Percentiles rank a stretch among this genome's conserved stretches.
These are phyloP conservation scores for Erebia ligea DNA, from an alignment of 2,888 invertebrate species.

Conservation along the genomic window DNA sequence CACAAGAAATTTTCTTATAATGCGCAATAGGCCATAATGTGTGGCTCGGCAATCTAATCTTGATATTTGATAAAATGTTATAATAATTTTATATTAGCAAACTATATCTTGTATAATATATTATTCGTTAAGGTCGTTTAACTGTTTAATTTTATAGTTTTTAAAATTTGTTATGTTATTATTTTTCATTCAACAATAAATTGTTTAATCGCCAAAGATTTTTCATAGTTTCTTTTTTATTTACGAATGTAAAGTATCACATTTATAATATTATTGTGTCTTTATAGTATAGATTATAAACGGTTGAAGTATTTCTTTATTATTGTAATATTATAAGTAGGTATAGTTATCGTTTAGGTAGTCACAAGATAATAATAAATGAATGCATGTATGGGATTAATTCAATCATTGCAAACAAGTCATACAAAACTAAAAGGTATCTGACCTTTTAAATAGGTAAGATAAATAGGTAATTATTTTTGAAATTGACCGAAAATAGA, in stretches of 20 bases:
- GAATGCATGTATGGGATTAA: not conserved
- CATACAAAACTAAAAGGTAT: not conserved
- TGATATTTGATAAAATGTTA: not conserved
- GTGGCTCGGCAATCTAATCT: not conserved
- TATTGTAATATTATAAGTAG: not conserved
- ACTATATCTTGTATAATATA: not conserved
- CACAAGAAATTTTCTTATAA: too few relatives aligned
- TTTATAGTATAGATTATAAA: slow-evolving; percentile 16
- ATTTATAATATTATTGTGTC: slow-evolving; percentile 42
- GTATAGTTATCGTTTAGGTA: not conserved
- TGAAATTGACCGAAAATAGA: not conserved
- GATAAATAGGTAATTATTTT: not conserved
- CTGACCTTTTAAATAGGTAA: not conserved
- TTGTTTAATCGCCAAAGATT: slow-evolving; percentile 35
- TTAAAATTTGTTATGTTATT: not conserved
- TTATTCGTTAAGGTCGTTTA: not conserved
- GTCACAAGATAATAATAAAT: not conserved
- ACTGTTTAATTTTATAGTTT: slow-evolving; percentile 1
- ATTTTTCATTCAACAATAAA: not conserved
- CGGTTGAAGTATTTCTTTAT: not conserved
- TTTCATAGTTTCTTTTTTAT: slow-evolving; percentile 42
- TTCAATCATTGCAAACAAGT: not conserved
- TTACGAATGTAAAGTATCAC: slow-evolving; percentile 47
- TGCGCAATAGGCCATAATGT: not conserved
- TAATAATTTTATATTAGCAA: not conserved